Percentiles rank a stretch among this genome's conserved stretches.
These are phyloP conservation scores for Hirtodrosophila duncani DNA, from an alignment of 2,888 invertebrate genomes.

Conservation along the genomic window DNA sequence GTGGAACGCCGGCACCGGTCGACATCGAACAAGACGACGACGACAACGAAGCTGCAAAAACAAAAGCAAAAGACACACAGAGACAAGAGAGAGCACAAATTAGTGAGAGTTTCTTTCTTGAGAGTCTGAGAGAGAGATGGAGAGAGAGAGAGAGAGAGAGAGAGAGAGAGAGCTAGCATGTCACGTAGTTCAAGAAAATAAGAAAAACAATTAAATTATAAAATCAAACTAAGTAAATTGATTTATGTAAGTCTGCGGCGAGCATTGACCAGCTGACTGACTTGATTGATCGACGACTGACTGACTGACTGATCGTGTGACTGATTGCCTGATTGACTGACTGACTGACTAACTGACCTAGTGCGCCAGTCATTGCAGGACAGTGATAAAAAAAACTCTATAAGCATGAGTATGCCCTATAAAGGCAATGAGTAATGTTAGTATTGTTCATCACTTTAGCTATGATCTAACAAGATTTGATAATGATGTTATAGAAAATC, in stretches of 20 bases:
- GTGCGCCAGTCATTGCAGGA: too few relatives aligned
- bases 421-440: too few relatives aligned
- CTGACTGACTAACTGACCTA: too few relatives aligned
- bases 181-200: conserved; percentile 8
- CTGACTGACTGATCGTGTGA: conserved; percentile 16
- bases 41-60: conserved; percentile 44
- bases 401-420: too few relatives aligned
- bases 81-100: not conserved
- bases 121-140: not conserved
- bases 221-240: conserved; percentile 64
- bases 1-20: conserved; percentile 59
- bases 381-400: too few relatives aligned
- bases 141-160: conserved; percentile 10
- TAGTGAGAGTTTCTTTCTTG: not conserved
- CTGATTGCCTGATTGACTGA: too few relatives aligned
- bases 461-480: too few relatives aligned
- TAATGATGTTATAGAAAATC: too few relatives aligned
- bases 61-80: conserved; percentile 12
- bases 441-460: too few relatives aligned
- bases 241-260: conserved; percentile 51
- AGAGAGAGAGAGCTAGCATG: conserved; percentile 16
- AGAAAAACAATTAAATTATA: conserved; percentile 62
- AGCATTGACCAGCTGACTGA: conserved; percentile 1
- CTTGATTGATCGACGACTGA: too few relatives aligned
- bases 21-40: conserved; percentile 53